Conservation (phyloP, 2,113 vertebrate species). For the Cranoglanis bouderius region DNA sequence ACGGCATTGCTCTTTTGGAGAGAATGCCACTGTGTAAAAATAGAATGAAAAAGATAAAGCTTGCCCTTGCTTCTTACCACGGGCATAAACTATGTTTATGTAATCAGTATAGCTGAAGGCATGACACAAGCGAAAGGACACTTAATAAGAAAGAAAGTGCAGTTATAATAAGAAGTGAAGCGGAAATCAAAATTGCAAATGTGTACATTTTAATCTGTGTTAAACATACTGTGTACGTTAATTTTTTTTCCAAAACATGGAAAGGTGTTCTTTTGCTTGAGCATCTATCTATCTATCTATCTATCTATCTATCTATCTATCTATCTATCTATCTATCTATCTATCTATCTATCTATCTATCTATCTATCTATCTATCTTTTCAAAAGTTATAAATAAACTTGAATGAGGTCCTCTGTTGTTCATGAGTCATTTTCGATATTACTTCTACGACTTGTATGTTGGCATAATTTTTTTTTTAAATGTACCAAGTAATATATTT, state of each 20-base stretch:
- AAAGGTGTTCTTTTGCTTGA: not conserved
- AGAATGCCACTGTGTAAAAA: slow-evolving; percentile 22
- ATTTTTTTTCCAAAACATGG: not conserved
- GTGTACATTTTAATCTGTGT: not conserved
- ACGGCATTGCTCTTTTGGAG: not conserved
- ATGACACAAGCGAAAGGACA: slow-evolving; percentile 1
- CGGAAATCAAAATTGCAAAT: not conserved
- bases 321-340: not conserved
- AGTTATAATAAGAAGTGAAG: slow-evolving; percentile 2
- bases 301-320: not conserved
- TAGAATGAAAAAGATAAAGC: not conserved
- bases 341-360: slow-evolving; percentile 7
- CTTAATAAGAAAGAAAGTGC: slow-evolving; percentile 8
- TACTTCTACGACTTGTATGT: not conserved
- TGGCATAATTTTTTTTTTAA: not conserved
- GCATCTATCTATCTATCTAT: not conserved
- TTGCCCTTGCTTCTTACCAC: not conserved
- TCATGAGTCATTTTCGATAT: not conserved
- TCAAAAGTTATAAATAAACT: not conserved
- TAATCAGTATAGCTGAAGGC: slow-evolving; percentile 8
- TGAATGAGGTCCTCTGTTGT: not conserved
- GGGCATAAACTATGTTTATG: slow-evolving; percentile 11
- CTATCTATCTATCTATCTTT: not conserved
- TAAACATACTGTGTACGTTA: not conserved
- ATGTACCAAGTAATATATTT: not conserved